A percentile compares a stretch with the other conserved stretches of the same genome.
Conservation (phyloP, 2,113 vertebrate genomes). For the Hippocampus abdominalis region DNA sequence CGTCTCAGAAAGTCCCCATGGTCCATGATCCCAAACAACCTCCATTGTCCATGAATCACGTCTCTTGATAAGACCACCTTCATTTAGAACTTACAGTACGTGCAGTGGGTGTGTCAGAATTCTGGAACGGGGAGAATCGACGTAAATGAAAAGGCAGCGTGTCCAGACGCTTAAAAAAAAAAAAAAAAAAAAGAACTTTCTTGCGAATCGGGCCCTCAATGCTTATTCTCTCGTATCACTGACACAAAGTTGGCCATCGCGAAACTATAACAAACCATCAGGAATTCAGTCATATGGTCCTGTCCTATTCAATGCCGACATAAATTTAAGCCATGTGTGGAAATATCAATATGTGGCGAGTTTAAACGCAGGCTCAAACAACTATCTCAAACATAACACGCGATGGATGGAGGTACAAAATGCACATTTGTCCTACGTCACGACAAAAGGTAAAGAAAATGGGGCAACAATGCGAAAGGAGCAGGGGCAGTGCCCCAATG, state of each 20-base stretch:
- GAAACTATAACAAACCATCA: background rate
- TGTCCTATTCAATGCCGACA: background rate
- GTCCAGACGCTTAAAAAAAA: background rate
- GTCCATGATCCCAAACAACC: background rate
- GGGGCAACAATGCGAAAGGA: background rate
- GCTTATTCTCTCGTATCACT: background rate
- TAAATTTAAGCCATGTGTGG: slow-evolving; percentile 4
- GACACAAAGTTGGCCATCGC: slow-evolving; percentile 1
- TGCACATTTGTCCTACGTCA: background rate
- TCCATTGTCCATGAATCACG: background rate
- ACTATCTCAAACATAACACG: background rate
- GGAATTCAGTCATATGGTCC: background rate
- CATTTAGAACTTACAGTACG: background rate
- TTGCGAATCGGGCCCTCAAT: background rate
- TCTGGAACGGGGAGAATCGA: background rate
- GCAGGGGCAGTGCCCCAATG: background rate
- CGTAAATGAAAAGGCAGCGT: background rate
- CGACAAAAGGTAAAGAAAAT: background rate
- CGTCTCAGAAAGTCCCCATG: background rate
- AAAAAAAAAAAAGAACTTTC: background rate
- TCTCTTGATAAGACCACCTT: background rate
- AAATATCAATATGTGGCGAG: background rate
- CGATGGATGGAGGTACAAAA: background rate
- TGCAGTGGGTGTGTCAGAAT: background rate
- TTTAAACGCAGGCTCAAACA: background rate